Evolutionary conservation across 2,888 invertebrate genomes (phyloP).

Genomic region (Neria commutata): DNA sequence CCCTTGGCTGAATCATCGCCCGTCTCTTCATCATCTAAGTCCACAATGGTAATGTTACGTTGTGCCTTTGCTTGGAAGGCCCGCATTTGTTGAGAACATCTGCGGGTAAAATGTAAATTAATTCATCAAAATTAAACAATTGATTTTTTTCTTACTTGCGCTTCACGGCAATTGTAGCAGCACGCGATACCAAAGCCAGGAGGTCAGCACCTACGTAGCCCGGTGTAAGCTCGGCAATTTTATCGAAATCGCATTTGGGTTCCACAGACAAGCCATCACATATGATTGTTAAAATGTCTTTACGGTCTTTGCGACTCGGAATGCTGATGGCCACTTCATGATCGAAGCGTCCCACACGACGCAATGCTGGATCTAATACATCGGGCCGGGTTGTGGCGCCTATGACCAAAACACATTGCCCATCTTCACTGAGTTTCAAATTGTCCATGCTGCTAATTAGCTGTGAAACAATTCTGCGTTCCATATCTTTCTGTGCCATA

Average conservation of each 20-base stretch:
- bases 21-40: constrained; percentile 54
- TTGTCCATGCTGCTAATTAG: constrained; percentile 86
- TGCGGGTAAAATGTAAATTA: constrained; percentile 19
- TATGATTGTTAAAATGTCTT: constrained; percentile 76
- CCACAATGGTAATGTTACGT: constrained; percentile 57
- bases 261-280: constrained; percentile 74
- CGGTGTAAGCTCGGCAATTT: constrained; percentile 84
- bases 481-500: constrained; percentile 94
- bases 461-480: constrained; percentile 92
- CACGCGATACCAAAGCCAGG: constrained; percentile 82
- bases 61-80: constrained; percentile 50
- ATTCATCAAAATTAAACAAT: neutral
- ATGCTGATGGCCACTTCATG: constrained; percentile 93
- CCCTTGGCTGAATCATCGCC: constrained; percentile 6
- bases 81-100: constrained; percentile 53
- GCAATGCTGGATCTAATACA: constrained; percentile 87
- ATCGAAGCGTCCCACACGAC: constrained; percentile 92
- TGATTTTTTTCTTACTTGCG: constrained; percentile 62
- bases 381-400: constrained; percentile 97
- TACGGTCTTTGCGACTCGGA: constrained; percentile 82
- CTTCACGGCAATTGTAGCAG: constrained; percentile 86
- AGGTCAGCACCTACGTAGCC: constrained; percentile 97
- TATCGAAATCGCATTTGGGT: constrained; percentile 73
- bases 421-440: constrained; percentile 58
- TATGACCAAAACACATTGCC: constrained; percentile 71